Evolutionary conservation across 2,797 vertebrate genomes (phyloP), one percentile per base, ranked within the genome.

Genomic region (Danio aesculapii): DNA sequence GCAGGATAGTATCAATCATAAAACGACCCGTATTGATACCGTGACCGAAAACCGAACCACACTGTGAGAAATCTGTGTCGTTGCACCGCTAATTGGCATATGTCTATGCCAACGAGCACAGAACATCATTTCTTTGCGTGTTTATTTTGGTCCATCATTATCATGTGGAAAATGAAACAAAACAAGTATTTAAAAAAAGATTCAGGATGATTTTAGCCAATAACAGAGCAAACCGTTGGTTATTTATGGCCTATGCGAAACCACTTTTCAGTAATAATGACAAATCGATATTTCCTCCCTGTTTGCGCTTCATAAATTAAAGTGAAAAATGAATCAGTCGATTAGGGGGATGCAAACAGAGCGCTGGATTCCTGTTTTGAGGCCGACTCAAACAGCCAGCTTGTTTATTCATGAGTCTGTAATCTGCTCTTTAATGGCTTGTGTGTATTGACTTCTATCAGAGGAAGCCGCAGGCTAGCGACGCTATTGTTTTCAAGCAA

Each of bases 361-460:
- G 0, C 3, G 8, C 19, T 63, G 55, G 53, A 41, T 75, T 67
- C 49, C 6, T 44, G 44, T 81, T 13, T 79, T 53, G 70, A 64
- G 78, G 41, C 66, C 69, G 71, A 79, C 77, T 75, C 55, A 66
- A 70, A 75, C 55, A 7, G 46, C 62, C n/a, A 67, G 74, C 43
- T 79, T 77, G 49, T 81, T 58, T 64, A 82, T 63, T 73, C 79
- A 79, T 70, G 61, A 77, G 50, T 77, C 64, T 69, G 72, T 77
- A 86, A 84, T 79, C 73, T 77, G 70, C 47, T 81, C 59, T 57
- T 76, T 70, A 76, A 86, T 84, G 79, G 63, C 59, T 16, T 79
- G 66, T 59, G 73, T 78, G 82, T 67, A 66, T 76, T 84, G 75
- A 75, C 59, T 79, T 82, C 55, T 52, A 68, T 86, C 71, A 82